phyloP scores from a whole-genome alignment of 2,888 invertebrate genomes.

The Busseola fusca region DNA sequence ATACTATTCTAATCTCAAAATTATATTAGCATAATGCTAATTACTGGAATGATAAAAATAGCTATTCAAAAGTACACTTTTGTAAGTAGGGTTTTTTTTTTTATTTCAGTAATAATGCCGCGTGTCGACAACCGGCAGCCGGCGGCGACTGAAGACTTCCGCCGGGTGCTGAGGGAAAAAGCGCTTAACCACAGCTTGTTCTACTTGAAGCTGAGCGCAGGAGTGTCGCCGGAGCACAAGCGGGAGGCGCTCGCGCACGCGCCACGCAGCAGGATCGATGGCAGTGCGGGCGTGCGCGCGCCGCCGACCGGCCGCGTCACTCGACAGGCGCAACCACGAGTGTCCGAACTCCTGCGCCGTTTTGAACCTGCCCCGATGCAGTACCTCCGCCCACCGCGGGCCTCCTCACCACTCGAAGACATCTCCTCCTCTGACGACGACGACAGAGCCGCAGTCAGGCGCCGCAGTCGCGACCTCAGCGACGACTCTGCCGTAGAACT shows the following conservation, averaged over 20 bases:
- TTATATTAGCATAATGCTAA: conserved; percentile 17
- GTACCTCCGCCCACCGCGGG: conserved; percentile 84
- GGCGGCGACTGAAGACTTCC: conserved; percentile 83
- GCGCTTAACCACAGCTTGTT: conserved; percentile 86
- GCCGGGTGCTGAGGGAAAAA: conserved; percentile 85
- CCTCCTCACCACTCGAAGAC: conserved; percentile 82
- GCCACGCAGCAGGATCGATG: conserved; percentile 65
- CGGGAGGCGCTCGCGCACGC: conserved; percentile 64
- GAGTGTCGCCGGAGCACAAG: conserved; percentile 71
- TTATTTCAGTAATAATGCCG: conserved; percentile 75
- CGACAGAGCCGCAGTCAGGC: conserved; percentile 83
- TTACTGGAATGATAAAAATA: conserved; percentile 1
- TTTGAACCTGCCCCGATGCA: conserved; percentile 86
- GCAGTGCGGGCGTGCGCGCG: conserved; percentile 82
- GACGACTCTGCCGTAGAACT: conserved; percentile 89
- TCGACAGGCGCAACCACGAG: conserved; percentile 81
- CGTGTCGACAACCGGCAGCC: conserved; percentile 76
- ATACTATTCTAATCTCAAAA: conserved; percentile 23
- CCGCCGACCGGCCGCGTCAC: conserved; percentile 79
- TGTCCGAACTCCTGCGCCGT: conserved; percentile 82
- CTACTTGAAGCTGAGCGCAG: conserved; percentile 84
- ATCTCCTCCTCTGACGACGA: conserved; percentile 86
- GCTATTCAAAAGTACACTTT: not conserved
- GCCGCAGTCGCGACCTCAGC: conserved; percentile 84
- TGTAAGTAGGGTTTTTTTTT: not conserved